These are phyloP conservation scores for Phrynosoma blainvillii DNA, from an alignment of 2,113 vertebrate genomes.

Conservation along the genomic window DNA sequence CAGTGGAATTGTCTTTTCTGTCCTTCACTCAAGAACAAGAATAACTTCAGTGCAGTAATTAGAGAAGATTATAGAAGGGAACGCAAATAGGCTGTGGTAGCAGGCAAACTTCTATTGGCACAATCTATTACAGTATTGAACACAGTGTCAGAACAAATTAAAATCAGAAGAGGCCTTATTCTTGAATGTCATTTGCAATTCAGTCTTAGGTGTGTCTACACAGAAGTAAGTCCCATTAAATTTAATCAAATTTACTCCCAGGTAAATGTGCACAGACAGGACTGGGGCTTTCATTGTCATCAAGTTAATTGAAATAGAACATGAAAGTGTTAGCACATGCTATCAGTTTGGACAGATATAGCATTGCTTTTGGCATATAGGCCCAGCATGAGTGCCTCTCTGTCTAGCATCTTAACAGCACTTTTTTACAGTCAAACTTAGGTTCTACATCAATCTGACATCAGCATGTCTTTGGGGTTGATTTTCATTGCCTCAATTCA, in stretches of 20 bases:
- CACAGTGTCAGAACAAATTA: not conserved
- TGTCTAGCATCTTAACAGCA: not conserved
- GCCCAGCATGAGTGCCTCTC: not conserved
- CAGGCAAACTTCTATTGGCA: not conserved
- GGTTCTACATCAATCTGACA: not conserved
- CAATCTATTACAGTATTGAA: slow-evolving; percentile 4
- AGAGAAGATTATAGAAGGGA: not conserved
- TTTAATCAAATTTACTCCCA: not conserved
- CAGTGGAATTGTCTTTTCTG: not conserved
- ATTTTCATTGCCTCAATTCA: not conserved
- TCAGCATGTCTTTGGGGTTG: not conserved
- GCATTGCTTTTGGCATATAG: slow-evolving; percentile 31
- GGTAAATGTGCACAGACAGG: not conserved
- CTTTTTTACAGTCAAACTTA: not conserved
- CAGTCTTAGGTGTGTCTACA: not conserved
- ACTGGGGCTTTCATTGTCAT: not conserved
- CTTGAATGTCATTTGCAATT: not conserved
- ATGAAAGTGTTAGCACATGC: slow-evolving; percentile 11
- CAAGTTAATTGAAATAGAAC: slow-evolving; percentile 41
- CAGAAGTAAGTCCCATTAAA: not conserved
- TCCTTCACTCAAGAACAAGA: slow-evolving; percentile 1
- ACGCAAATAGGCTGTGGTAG: not conserved
- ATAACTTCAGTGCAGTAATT: not conserved
- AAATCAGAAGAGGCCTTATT: not conserved
- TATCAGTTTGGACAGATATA: slow-evolving; percentile 41